These are phyloP conservation scores for Drosophila ohnishii DNA, from an alignment of 1,140 invertebrate genomes.

Conservation along the genomic window DNA sequence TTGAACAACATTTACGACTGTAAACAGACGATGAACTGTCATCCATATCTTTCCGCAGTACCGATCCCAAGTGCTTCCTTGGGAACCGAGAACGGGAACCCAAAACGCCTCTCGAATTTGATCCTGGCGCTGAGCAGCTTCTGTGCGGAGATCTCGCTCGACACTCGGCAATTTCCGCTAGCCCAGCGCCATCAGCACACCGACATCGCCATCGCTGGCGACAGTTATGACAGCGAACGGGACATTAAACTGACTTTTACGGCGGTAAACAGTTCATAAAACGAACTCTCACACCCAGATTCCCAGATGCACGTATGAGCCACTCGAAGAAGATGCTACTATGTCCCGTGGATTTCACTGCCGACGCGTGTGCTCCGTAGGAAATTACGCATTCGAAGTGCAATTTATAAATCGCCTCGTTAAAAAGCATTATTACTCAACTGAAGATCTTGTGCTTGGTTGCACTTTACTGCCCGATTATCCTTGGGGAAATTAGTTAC, in stretches of 20 bases:
- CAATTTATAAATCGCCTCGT: conserved; percentile 9
- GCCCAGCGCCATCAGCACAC: conserved; percentile 37
- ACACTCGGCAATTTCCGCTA: conserved; percentile 69
- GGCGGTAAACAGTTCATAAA: conserved; percentile 79
- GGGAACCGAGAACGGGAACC: conserved; percentile 14
- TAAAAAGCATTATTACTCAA: not conserved
- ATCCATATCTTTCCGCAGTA: conserved; percentile 32
- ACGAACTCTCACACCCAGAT: conserved; percentile 39
- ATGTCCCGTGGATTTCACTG: conserved; percentile 26
- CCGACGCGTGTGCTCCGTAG: conserved; percentile 27
- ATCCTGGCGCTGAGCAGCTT: conserved; percentile 66
- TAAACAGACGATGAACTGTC: conserved; percentile 82
- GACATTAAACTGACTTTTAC: conserved; percentile 79
- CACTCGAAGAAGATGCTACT: conserved; percentile 42
- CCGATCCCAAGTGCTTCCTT: conserved; percentile 55
- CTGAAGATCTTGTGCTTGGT: too few species aligned
- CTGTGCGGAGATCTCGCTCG: conserved; percentile 53
- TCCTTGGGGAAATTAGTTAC: not conserved
- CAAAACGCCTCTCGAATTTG: conserved; percentile 54
- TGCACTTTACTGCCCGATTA: not conserved
- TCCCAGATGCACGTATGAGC: conserved; percentile 35
- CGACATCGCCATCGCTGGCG: conserved; percentile 43
- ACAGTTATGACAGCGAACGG: conserved; percentile 73
- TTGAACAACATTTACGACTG: conserved; percentile 81
- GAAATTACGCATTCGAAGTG: conserved; percentile 22